These are phyloP conservation scores for Caenorhabditis auriculariae DNA, from an alignment of 2,888 invertebrate genomes.

Conservation along the genomic window DNA sequence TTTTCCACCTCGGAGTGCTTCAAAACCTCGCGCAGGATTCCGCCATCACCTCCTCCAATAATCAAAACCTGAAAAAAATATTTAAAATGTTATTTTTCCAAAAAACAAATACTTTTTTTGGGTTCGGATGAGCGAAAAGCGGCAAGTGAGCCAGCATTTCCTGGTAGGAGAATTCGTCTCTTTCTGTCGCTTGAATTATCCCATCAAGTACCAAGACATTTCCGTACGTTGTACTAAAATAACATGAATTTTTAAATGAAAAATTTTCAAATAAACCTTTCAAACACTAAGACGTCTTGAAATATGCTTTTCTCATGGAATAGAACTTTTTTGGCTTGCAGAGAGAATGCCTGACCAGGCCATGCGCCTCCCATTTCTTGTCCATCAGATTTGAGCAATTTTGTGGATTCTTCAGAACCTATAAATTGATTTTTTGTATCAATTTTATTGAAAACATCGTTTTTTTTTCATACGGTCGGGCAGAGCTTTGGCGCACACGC, in stretches of 20 bases:
- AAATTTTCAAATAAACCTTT: conserved; percentile 70
- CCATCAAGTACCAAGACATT: conserved; percentile 87
- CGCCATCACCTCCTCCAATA: conserved; percentile 97
- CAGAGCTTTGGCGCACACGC: too few relatives aligned
- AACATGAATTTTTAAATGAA: conserved; percentile 1
- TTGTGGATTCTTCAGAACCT: conserved; percentile 28
- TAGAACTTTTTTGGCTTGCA: conserved; percentile 79
- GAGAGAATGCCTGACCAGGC: conserved; percentile 85
- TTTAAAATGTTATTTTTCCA: neutral
- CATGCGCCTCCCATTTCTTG: conserved; percentile 70
- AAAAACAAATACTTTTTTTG: conserved; percentile 74
- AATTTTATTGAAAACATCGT: neutral
- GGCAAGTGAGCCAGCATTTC: conserved; percentile 97
- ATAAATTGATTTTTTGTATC: conserved; percentile 1
- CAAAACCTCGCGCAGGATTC: conserved; percentile 86
- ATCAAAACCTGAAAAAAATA: conserved; percentile 74
- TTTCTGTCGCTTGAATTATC: conserved; percentile 92
- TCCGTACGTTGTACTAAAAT: conserved; percentile 76
- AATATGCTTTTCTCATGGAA: conserved; percentile 79
- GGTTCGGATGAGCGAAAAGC: conserved; percentile 84
- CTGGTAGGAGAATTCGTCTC: conserved; percentile 95
- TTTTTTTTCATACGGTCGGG: too few relatives aligned
- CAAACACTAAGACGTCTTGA: conserved; percentile 81
- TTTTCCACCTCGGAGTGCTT: conserved; percentile 86
- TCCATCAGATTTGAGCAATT: conserved; percentile 55